A percentile compares a stretch with the other conserved stretches of the same genome.
Conservation (phyloP, 2,797 vertebrate genomes). For the Acropternis orthonyx region DNA sequence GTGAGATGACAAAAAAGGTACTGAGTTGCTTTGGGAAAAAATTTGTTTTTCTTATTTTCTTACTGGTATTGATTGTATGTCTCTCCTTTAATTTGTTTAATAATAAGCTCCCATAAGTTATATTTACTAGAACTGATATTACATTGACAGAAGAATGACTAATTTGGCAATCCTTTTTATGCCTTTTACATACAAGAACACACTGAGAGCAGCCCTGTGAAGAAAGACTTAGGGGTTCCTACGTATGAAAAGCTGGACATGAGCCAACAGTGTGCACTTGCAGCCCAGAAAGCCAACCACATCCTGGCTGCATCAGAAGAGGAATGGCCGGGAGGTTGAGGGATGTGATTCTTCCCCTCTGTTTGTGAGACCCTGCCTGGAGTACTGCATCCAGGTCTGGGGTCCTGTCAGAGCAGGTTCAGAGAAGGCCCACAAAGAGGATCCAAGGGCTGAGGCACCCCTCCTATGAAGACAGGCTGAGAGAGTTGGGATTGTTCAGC, state of each 20-base stretch:
- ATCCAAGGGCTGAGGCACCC: background rate
- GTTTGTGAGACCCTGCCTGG: background rate
- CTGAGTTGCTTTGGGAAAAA: background rate
- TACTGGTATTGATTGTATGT: accelerated
- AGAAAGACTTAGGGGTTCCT: background rate
- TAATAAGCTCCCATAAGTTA: background rate
- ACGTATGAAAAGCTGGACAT: background rate
- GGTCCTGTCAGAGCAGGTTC: background rate
- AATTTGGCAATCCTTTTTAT: background rate
- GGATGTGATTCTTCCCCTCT: background rate
- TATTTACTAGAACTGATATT: background rate
- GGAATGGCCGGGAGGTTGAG: accelerated
- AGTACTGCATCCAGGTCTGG: background rate
- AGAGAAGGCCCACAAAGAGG: background rate
- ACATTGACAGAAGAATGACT: background rate
- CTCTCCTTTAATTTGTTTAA: background rate
- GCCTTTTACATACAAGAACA: background rate
- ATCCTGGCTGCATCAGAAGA: background rate
- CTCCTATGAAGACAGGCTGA: background rate
- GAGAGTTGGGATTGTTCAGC: background rate
- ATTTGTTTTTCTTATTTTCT: background rate
- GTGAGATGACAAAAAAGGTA: background rate
- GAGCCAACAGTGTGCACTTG: background rate
- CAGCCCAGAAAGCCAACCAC: background rate
- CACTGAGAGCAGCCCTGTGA: background rate